Evolutionary conservation across 2,113 vertebrate genomes (phyloP), one percentile per base, ranked within the genome.

Genomic region (Eulemur macaco): DNA sequence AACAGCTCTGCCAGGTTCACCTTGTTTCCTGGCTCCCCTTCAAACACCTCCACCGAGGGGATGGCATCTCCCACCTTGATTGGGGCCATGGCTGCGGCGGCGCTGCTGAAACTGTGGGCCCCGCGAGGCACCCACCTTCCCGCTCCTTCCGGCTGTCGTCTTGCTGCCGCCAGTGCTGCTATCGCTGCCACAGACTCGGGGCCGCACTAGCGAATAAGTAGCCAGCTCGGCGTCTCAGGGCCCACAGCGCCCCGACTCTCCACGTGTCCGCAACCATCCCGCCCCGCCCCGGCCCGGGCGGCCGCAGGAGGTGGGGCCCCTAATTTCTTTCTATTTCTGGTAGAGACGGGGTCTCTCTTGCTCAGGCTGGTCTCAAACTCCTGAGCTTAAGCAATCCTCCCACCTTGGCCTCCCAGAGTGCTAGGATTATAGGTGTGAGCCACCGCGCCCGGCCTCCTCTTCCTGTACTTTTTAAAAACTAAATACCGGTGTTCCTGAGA

Each of bases 11-110:
- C 39, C 39, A 99, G 98, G 11, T 98, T 97, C 92, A 99, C 98
- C 92, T 98, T 99, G 42, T 98, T 99, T 4, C 98, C 98, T 5
- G 99, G 99, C 21, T 99, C 98, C 12, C 98, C 98, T 92, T 99
- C 99, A 12, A 99, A 99, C 27, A 99, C 99, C 76, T 99, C 98
- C 95, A 99, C 98, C 0, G 98, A 97, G 0, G 99, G 99, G 52
- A 99, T 97, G 42, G 69, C 23, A 54, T 99, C 99, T 92, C 99
- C 99, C 86, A 99, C 98, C 99, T 99, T 97, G 92, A 98, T 95
- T 4, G 97, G 96, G 89, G 97, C 98, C 98, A 98, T 98, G n/a
- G 92, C 95, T 54, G 88, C 76, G 12, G 76, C 47, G 17, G 86
- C 9, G 71, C 95, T 87, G 71, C 89, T 64, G 93, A 97, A 94